Evolutionary conservation across 1,140 invertebrate genomes (phyloP).

Genomic region (Fopius arisanus): DNA sequence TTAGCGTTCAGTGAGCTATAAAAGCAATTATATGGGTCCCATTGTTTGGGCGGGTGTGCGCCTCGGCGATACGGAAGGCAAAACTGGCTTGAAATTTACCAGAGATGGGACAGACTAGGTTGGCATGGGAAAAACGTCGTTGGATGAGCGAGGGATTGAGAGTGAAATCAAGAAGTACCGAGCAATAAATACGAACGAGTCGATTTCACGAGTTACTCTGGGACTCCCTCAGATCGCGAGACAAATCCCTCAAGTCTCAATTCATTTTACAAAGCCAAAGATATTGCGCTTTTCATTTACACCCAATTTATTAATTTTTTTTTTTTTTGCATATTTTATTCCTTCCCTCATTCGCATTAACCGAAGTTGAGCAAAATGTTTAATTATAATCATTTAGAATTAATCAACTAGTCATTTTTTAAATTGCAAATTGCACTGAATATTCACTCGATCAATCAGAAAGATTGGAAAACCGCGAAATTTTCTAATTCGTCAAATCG

Average conservation of each 20-base stretch:
- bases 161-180: constrained; percentile 55
- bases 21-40: constrained; percentile 64
- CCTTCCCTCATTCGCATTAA: too few relatives aligned
- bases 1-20: constrained; percentile 64
- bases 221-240: constrained; percentile 17
- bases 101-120: not conserved
- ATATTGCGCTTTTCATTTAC: not conserved
- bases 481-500: too few relatives aligned
- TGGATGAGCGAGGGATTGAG: not conserved
- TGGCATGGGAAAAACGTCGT: not conserved
- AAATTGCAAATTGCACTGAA: too few relatives aligned
- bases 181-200: constrained; percentile 62
- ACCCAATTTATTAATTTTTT: not conserved
- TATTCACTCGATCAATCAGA: too few relatives aligned
- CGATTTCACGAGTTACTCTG: constrained; percentile 44
- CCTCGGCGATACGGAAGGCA: constrained; percentile 57
- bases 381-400: too few relatives aligned
- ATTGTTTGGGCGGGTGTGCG: constrained; percentile 63
- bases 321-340: too few relatives aligned
- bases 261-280: constrained; percentile 4
- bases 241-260: constrained; percentile 28
- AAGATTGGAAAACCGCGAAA: too few relatives aligned
- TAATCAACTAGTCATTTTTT: too few relatives aligned
- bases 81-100: constrained; percentile 33
- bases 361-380: too few relatives aligned